A percentile compares a stretch with the other conserved stretches of the same genome.
phyloP scores from a whole-genome alignment of 2,113 vertebrate species.

The Ptilonorhynchus violaceus region DNA sequence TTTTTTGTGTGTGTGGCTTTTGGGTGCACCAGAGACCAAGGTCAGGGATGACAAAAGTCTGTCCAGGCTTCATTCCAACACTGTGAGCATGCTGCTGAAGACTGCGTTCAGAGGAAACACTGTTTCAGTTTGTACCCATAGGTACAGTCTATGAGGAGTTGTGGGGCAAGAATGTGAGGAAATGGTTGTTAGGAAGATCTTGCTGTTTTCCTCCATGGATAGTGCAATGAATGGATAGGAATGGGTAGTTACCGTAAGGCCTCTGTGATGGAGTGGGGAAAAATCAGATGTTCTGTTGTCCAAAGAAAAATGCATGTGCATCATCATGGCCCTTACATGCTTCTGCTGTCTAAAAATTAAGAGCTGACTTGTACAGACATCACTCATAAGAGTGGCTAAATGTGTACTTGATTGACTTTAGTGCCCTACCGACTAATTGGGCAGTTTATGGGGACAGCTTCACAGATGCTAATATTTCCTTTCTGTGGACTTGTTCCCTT shows the following conservation, averaged over 20 bases:
- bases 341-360: background rate
- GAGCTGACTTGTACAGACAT: background rate
- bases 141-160: background rate
- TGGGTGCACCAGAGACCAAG: background rate
- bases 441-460: background rate
- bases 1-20: background rate
- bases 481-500: background rate
- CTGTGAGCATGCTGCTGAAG: background rate
- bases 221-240: background rate
- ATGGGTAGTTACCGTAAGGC: background rate
- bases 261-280: background rate
- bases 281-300: background rate
- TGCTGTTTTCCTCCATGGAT: background rate
- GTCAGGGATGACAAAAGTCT: background rate
- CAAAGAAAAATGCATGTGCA: background rate
- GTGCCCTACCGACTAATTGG: accelerated
- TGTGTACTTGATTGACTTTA: background rate
- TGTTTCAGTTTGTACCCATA: background rate
- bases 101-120: background rate
- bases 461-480: background rate
- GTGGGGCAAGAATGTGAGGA: background rate
- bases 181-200: background rate
- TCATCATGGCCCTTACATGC: background rate
- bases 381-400: background rate
- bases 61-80: background rate